These are phyloP conservation scores for Coluber constrictor DNA, from an alignment of 2,797 vertebrate genomes.

Conservation along the genomic window DNA sequence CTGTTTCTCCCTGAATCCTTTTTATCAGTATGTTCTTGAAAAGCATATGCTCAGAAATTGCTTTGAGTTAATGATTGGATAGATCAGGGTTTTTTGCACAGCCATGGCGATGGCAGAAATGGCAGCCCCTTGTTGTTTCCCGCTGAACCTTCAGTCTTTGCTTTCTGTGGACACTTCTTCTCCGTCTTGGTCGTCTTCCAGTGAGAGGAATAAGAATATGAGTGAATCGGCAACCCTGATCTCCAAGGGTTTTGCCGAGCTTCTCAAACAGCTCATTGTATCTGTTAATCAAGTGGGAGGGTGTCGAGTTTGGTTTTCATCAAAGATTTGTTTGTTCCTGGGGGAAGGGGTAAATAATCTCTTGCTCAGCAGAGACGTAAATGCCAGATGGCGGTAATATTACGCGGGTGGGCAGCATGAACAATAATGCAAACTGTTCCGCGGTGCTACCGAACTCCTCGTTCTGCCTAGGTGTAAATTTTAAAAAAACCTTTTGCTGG, in stretches of 20 bases:
- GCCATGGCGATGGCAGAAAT: background rate
- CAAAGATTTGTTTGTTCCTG: constrained; percentile 4
- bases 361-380: background rate
- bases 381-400: background rate
- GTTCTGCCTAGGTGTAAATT: background rate
- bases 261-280: constrained; percentile 9
- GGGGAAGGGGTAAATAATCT: background rate
- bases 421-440: background rate
- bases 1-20: background rate
- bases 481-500: background rate
- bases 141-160: background rate
- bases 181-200: background rate
- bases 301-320: background rate
- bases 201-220: background rate
- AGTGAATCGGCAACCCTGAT: background rate
- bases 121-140: background rate
- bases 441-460: background rate
- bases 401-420: background rate
- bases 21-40: background rate
- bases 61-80: constrained; percentile 2
- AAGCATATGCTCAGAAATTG: background rate
- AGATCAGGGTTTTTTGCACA: background rate
- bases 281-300: background rate
- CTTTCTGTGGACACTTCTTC: background rate
- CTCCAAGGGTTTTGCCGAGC: background rate